phyloP scores from a whole-genome alignment of 2,113 vertebrate genomes.

The Caranx ignobilis region DNA sequence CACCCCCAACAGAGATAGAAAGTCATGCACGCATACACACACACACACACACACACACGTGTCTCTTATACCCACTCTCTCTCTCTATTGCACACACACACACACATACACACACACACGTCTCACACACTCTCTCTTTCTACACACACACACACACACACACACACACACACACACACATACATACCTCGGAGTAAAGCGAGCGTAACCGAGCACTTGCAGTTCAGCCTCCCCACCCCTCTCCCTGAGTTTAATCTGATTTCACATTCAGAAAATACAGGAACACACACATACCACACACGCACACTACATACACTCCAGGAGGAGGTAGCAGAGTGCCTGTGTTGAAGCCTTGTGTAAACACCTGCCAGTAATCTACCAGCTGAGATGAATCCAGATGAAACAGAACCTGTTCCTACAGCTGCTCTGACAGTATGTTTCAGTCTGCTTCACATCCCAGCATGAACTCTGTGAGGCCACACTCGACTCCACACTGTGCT shows the following conservation, averaged over 20 bases:
- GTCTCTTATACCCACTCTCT: too few relatives aligned
- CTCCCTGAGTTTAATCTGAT: conserved; percentile 66
- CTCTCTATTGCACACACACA: conserved; percentile 1
- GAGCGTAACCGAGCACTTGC: conserved; percentile 64
- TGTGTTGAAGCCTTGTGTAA: conserved; percentile 67
- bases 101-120: conserved; percentile 22
- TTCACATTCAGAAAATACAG: conserved; percentile 58
- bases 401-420: conserved; percentile 66
- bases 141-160: conserved; percentile 29
- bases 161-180: conserved; percentile 28
- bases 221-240: conserved; percentile 27
- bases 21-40: conserved; percentile 28
- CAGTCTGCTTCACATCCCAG: conserved; percentile 51
- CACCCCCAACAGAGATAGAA: conserved; percentile 35
- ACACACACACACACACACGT: conserved; percentile 4
- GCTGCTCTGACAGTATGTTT: conserved; percentile 48
- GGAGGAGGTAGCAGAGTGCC: conserved; percentile 42
- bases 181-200: conserved; percentile 72
- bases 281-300: conserved; percentile 50
- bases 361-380: conserved; percentile 73
- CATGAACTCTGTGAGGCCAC: conserved; percentile 48
- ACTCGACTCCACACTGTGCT: conserved; percentile 7
- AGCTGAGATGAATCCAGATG: conserved; percentile 74
- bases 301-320: conserved; percentile 28
- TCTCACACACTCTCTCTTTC: too few relatives aligned